These are phyloP conservation scores for Anhinga anhinga DNA, from an alignment of 2,113 vertebrate species.

Conservation along the genomic window DNA sequence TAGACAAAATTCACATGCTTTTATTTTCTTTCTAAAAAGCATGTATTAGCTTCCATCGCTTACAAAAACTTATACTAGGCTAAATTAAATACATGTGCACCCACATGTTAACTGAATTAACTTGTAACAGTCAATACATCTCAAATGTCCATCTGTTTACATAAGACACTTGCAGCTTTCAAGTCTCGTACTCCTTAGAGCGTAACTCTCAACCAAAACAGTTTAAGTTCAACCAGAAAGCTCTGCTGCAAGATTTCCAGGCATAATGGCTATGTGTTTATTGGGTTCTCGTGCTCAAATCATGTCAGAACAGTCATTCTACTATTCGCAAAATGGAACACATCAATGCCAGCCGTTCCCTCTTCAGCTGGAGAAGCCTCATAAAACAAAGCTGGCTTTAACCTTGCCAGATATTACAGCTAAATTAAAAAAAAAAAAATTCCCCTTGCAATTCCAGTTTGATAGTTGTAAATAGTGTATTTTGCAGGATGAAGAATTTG, in stretches of 20 bases:
- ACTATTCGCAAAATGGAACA: constrained; percentile 22
- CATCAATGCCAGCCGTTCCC: background rate
- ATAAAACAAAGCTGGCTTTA: constrained; percentile 19
- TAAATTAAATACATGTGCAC: constrained; percentile 58
- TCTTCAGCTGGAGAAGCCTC: background rate
- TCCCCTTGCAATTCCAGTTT: constrained; percentile 41
- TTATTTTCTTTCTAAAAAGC: background rate
- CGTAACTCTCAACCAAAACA: constrained; percentile 31
- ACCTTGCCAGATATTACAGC: constrained; percentile 40
- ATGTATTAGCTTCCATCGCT: background rate
- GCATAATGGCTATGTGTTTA: constrained; percentile 31
- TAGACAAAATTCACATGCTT: background rate
- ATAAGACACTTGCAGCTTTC: constrained; percentile 50
- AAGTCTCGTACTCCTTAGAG: constrained; percentile 19
- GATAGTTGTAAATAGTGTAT: constrained; percentile 29
- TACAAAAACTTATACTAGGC: constrained; percentile 21
- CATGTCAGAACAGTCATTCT: constrained; percentile 19
- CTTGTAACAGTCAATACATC: constrained; percentile 36
- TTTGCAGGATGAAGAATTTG: constrained; percentile 47
- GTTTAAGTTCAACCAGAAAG: constrained; percentile 37
- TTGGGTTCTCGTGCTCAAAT: constrained; percentile 15
- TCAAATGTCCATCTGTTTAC: constrained; percentile 63
- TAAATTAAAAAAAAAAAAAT: constrained; percentile 36
- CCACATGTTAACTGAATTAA: constrained; percentile 54
- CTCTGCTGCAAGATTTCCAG: constrained; percentile 14